phyloP scores from a whole-genome alignment of 2,888 invertebrate genomes.

The Folsomia manolachei region DNA sequence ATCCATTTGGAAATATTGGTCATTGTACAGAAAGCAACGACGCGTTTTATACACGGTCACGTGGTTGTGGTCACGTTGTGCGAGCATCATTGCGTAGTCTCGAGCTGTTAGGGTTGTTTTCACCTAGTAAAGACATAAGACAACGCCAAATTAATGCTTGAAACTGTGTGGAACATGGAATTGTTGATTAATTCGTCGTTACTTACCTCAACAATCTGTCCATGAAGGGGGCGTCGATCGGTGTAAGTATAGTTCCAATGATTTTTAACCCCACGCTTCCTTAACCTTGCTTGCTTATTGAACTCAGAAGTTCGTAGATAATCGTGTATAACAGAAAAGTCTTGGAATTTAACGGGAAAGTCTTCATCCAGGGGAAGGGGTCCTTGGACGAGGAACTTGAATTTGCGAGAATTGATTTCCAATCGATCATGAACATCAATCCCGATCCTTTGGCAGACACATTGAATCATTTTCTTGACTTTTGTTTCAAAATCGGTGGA shows the following conservation, averaged over 20 bases:
- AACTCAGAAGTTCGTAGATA: conserved; percentile 86
- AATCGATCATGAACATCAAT: conserved; percentile 92
- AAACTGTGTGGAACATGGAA: neutral
- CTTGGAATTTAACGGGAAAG: conserved; percentile 81
- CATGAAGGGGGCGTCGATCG: conserved; percentile 80
- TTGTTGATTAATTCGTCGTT: neutral
- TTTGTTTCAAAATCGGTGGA: conserved; percentile 94
- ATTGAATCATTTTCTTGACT: conserved; percentile 80
- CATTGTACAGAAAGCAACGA: conserved; percentile 91
- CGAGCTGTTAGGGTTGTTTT: conserved; percentile 87
- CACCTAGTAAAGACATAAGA: conserved; percentile 54
- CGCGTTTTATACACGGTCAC: conserved; percentile 90
- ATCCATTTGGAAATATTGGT: conserved; percentile 96
- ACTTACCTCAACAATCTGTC: conserved; percentile 80
- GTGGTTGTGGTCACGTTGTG: conserved; percentile 78
- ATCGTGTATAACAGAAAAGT: conserved; percentile 95
- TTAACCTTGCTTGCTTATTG: conserved; percentile 81
- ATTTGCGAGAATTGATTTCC: conserved; percentile 83
- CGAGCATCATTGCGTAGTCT: conserved; percentile 84
- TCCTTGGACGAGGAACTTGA: conserved; percentile 82
- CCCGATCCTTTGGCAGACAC: conserved; percentile 85
- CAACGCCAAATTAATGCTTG: neutral
- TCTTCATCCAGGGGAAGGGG: conserved; percentile 67
- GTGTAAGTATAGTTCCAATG: conserved; percentile 89
- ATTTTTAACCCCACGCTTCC: conserved; percentile 79